Evolutionary conservation across 2,888 invertebrate genomes (phyloP), one percentile per base, ranked within the genome.

Genomic region (Amorpha juglandis): DNA sequence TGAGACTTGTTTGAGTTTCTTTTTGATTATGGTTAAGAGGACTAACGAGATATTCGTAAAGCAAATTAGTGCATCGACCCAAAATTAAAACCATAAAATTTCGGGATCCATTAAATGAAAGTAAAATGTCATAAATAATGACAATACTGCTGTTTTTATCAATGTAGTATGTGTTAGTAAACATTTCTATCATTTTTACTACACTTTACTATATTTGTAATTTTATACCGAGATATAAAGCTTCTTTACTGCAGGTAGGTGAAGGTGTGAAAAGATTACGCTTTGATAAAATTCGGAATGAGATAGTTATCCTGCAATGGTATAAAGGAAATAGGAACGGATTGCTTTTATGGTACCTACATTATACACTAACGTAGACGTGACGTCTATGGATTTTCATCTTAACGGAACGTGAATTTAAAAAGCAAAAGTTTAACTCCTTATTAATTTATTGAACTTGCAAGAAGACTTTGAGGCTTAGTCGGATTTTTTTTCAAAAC

Each of bases 221-320:
- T 38, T 38, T 9, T 38, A 38, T 38, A 38, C 45, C 14, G 14
- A 45, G 4, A 45, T 14, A n/a, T n/a, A n/a, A 9, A 42, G 42
- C 2, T 45, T 45, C 14, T 2, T 52, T 8, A 3, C 53, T 35
- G 6, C 7, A n/a, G 33, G 14, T 58, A 42, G 19, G 16, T 27
- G 4, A 21, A 58, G 58, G 42, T 58, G 19, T 16, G 6, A 38
- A 58, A 19, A 19, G 58, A 58, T 58, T 58, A 58, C 19, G 42
- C 12, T 42, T 12, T 38, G 42, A 58, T 42, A 42, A 42, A 11
- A 38, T 19, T 58, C 38, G 58, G 42, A 67, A 66, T 70, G 64
- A 69, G 68, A 35, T 50, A 58, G 16, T 53, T 47, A 33, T 47
- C 47, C n/a, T 16, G 0, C 38, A 33, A 12, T 7, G 33, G 27